Base-by-base conservation (phyloP, 2,797 vertebrate species). In the Strix occidentalis region DNA sequence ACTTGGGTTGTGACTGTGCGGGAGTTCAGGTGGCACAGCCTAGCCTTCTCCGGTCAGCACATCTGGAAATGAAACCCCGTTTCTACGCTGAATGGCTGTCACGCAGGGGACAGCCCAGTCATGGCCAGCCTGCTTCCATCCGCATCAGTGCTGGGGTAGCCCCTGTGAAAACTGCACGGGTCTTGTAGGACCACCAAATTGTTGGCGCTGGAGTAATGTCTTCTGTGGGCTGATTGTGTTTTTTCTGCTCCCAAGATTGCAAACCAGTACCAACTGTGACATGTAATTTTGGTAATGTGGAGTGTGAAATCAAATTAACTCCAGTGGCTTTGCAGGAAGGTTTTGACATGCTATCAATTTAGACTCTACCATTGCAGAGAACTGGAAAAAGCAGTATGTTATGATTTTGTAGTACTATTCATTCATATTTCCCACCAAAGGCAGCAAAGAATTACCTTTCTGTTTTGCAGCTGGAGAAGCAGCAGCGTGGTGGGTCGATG, bases 401-500 rank as follows among this genome's bases (percentile, higher is more conserved):
- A 19, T 1, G n/a, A 12, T 63, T 79, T 60, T 64, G 10, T 57
- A 57, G 29, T 64, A 29, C 26, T 64, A 3, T 48, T 86, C 5
- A 13, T 80, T 68, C 14, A 0, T 31, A 37, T 51, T 79, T 89
- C 71, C 48, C 68, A 71, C 10, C 33, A 58, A 46, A 72, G 24
- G 41, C 31, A 61, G 29, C 41, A 50, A 87, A 79, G 70, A 51
- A 41, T 15, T 46, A 29, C 3, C 31, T 68, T 76, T 79, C n/a
- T 86, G 39, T 33, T 88, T 41, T 71, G 43, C 70, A 69, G 51
- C 80, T 65, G 68, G 33, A 79, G 24, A 39, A 66, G 56, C 3
- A 5, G 9, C 4, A 2, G 50, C 5, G 1, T 12, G 31, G 56
- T 0, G 0, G 8, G 79, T 16, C 3, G 0, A 8, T 25, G 70